These are phyloP conservation scores for Aphis craccivora DNA, from an alignment of 1,140 invertebrate genomes.

Conservation along the genomic window DNA sequence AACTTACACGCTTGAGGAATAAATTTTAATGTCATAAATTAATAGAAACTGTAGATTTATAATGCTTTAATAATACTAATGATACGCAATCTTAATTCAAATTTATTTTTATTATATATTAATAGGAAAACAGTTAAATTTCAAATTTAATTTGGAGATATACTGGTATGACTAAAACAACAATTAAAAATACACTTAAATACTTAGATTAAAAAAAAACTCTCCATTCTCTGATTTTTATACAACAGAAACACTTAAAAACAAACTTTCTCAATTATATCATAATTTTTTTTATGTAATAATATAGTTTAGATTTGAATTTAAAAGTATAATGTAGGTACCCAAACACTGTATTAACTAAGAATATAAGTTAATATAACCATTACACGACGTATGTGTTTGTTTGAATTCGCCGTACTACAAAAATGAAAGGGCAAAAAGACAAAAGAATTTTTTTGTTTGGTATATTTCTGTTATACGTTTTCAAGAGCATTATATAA, in stretches of 20 bases:
- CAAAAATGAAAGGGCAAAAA: constrained; percentile 10
- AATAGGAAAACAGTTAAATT: neutral
- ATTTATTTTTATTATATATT: neutral
- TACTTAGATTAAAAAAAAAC: neutral
- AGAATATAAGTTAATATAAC: neutral
- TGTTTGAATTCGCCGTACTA: neutral
- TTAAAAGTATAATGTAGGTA: neutral
- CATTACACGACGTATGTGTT: neutral
- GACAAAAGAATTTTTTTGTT: constrained; percentile 7
- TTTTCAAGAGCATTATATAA: constrained; percentile 16
- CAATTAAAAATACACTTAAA: neutral
- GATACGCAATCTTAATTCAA: neutral
- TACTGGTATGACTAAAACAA: neutral
- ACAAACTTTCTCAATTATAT: neutral
- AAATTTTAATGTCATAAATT: neutral
- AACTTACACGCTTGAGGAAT: neutral
- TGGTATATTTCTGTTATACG: neutral
- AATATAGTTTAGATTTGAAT: neutral
- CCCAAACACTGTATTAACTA: neutral
- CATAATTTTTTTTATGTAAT: neutral
- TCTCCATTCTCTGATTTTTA: neutral
- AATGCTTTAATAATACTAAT: neutral
- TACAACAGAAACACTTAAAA: neutral
- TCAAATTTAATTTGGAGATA: neutral
- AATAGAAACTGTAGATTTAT: neutral